Conservation (phyloP, 2,888 invertebrate species). For the Azorinus chamasolen region DNA sequence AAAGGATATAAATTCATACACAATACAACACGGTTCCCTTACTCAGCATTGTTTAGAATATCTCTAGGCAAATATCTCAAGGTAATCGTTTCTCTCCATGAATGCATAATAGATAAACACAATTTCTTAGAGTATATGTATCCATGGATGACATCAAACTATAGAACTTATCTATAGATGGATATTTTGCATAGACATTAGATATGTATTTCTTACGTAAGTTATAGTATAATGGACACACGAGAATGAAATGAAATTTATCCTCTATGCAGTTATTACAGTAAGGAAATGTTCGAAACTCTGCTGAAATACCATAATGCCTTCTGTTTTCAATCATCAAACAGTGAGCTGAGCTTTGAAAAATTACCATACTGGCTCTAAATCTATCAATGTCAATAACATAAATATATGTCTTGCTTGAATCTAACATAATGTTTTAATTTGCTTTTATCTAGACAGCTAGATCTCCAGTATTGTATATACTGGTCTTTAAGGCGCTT, state of each 20-base stretch:
- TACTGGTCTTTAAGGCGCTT: slow-evolving; percentile 12
- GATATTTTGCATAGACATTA: too few relatives aligned
- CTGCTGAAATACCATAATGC: not conserved
- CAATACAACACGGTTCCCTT: too few relatives aligned
- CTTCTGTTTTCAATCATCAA: not conserved
- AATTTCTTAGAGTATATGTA: too few relatives aligned
- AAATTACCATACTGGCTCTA: too few relatives aligned
- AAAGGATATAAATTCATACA: too few relatives aligned
- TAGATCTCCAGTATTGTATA: slow-evolving; percentile 11
- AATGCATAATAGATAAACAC: too few relatives aligned
- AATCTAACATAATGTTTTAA: not conserved
- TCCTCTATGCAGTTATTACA: slow-evolving; percentile 1
- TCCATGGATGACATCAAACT: too few relatives aligned
- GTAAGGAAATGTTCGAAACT: not conserved
- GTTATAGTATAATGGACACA: slow-evolving; percentile 4
- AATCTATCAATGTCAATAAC: not conserved
- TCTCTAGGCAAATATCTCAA: too few relatives aligned
- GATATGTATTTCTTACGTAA: too few relatives aligned
- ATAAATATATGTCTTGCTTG: not conserved
- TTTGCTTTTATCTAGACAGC: not conserved
- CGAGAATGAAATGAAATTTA: slow-evolving; percentile 1
- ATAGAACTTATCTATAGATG: too few relatives aligned
- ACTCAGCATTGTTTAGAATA: too few relatives aligned
- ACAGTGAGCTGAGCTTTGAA: not conserved
- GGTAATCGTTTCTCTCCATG: too few relatives aligned